phyloP scores from a whole-genome alignment of 1,140 invertebrate genomes.

The Brachionus manjavacas region DNA sequence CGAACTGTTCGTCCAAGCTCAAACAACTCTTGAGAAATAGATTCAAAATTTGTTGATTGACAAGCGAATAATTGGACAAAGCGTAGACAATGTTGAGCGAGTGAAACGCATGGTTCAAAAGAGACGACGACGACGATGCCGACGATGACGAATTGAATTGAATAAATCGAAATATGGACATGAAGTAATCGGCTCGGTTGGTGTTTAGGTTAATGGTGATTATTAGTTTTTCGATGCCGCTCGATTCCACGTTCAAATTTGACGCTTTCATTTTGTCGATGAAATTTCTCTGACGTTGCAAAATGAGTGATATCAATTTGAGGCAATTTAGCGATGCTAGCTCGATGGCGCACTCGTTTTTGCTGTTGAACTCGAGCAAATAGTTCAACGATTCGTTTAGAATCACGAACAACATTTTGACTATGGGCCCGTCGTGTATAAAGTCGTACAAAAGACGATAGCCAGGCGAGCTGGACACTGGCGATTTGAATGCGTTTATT shows the following conservation, averaged over 20 bases:
- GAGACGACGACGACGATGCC: no score
- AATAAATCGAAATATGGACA: constrained; percentile 70
- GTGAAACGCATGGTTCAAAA: neutral
- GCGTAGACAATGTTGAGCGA: neutral
- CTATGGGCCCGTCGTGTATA: constrained; percentile 35
- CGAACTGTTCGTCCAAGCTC: constrained; percentile 22
- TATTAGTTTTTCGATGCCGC: constrained; percentile 72
- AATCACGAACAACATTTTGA: constrained; percentile 12
- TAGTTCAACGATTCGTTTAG: constrained; percentile 30
- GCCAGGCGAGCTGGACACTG: neutral
- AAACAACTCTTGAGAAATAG: constrained; percentile 27
- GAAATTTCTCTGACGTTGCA: constrained; percentile 65
- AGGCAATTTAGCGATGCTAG: constrained; percentile 66
- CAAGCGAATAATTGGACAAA: constrained; percentile 7
- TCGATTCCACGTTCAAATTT: constrained; percentile 62
- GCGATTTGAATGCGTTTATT: constrained; percentile 9
- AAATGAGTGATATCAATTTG: constrained; percentile 64
- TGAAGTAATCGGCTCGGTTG: constrained; percentile 71
- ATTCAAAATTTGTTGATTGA: constrained; percentile 33
- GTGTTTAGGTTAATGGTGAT: constrained; percentile 73
- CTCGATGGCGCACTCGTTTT: constrained; percentile 65
- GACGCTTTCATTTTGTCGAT: constrained; percentile 61
- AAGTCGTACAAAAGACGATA: constrained; percentile 35
- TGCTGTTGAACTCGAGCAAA: constrained; percentile 6
- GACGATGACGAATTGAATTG: constrained; percentile 14